Base-by-base conservation (phyloP, 2,113 vertebrate genomes). In the Elachura formosa region DNA sequence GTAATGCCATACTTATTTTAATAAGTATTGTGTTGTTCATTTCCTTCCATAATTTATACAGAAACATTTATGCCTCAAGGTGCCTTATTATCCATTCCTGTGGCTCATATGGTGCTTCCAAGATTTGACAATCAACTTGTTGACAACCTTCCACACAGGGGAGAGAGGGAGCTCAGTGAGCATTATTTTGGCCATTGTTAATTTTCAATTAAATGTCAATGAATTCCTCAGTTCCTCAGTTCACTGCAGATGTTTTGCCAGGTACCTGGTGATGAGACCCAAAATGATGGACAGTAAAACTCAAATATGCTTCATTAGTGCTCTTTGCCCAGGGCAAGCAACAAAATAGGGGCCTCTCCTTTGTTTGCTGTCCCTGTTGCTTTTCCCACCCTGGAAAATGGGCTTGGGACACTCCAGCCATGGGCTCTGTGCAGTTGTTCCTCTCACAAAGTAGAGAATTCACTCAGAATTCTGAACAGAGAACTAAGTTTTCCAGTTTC, bases 61-160 rank as follows among this genome's bases (percentile, higher is more conserved):
- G 86, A 90, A 95, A 73, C 62, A 52, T 88, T 92, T 90, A 31
- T 93, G 83, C 93, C 79, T 88, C 58, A 12, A 58, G 89, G 86
- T 83, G 28, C 46, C 34, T 86, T 80, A 51, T 94, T 93, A 93
- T 54, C 76, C 13, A 0, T 93, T 87, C 74, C 49, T 2, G 9
- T 81, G 45, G 84, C 36, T 94, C 73, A 15, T 74, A 23, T 25
- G 72, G 55, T 89, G 55, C 83, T 87, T 64, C 81, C 5, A 12
- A 71, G 67, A 43, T 72, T 82, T 84, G 76, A 81, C 71, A 80
- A 80, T 71, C 82, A 78, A 36, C 54, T 92, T 71, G 49, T 48
- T 91, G 80, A 75, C 4, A 4, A 43, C 76, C 19, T 79, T 91
- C 74, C 62, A 14, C 36, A 4, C 36, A 48, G 34, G 75, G 51